Evolutionary conservation across 2,113 vertebrate species (phyloP).

Genomic region (Eudyptes chrysolophus): DNA sequence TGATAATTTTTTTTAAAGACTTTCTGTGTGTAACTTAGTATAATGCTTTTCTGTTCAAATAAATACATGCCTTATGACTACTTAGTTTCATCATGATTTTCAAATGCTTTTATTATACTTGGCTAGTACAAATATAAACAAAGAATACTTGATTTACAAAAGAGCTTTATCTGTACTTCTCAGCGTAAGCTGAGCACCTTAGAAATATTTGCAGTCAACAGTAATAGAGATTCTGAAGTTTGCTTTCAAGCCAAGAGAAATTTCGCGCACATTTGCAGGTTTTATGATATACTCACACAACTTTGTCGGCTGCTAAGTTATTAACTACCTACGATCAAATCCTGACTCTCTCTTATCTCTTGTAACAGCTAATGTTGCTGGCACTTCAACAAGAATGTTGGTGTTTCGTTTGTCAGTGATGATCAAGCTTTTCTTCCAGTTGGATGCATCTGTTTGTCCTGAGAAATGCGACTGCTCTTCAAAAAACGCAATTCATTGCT

Average conservation of each 20-base stretch:
- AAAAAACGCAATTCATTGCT: constrained; percentile 47
- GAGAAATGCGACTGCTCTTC: constrained; percentile 52
- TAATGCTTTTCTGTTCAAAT: background rate
- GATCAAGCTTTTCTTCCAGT: constrained; percentile 33
- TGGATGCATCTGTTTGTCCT: constrained; percentile 55
- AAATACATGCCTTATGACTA: background rate
- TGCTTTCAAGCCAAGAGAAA: background rate
- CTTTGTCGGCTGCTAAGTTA: background rate
- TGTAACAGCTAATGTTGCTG: constrained; percentile 35
- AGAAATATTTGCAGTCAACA: background rate
- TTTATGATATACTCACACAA: background rate
- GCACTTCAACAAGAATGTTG: constrained; percentile 24
- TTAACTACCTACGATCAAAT: background rate
- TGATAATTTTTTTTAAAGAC: background rate
- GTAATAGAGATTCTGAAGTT: background rate
- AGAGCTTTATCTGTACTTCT: background rate
- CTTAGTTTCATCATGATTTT: background rate
- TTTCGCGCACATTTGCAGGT: background rate
- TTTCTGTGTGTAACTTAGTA: background rate
- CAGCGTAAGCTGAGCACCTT: background rate
- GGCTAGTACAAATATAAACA: background rate
- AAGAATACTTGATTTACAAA: background rate
- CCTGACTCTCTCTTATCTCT: constrained; percentile 35
- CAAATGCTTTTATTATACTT: background rate
- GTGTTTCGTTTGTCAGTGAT: constrained; percentile 35